Evolutionary conservation across 1,140 invertebrate genomes (phyloP).

Genomic region (Mya arenaria): DNA sequence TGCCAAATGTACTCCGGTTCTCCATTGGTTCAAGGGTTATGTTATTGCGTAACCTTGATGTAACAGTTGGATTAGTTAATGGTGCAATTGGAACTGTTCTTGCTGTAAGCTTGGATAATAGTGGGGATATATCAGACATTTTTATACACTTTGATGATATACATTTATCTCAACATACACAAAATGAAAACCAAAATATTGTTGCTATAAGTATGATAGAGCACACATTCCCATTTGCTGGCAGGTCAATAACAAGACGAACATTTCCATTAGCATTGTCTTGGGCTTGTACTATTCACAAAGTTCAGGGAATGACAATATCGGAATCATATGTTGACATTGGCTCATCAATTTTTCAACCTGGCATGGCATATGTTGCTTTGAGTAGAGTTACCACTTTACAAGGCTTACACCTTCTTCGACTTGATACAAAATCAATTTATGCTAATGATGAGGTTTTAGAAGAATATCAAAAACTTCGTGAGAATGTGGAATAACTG

Average conservation of each 20-base stretch:
- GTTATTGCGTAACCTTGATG: constrained; percentile 9
- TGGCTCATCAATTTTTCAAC: background rate
- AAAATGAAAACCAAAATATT: background rate
- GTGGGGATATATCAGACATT: background rate
- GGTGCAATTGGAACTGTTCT: constrained; percentile 5
- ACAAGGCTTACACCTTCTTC: background rate
- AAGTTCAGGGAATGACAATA: constrained; percentile 19
- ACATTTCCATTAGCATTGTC: background rate
- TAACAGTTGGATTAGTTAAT: background rate
- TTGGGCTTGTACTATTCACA: constrained; percentile 14
- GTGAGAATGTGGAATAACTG: too few relatives aligned
- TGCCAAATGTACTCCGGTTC: background rate
- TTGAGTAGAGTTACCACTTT: background rate
- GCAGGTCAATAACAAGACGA: background rate
- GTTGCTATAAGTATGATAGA: background rate
- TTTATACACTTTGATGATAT: background rate
- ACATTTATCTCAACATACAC: background rate
- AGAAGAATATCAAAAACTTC: background rate
- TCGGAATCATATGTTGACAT: background rate
- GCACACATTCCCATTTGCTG: background rate
- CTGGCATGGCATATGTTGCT: constrained; percentile 26
- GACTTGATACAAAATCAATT: background rate
- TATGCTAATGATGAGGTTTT: background rate
- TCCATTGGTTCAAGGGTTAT: constrained; percentile 17
- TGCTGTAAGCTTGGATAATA: background rate